phyloP scores from a whole-genome alignment of 2,888 invertebrate genomes.

The Ornithoptera priamus region DNA sequence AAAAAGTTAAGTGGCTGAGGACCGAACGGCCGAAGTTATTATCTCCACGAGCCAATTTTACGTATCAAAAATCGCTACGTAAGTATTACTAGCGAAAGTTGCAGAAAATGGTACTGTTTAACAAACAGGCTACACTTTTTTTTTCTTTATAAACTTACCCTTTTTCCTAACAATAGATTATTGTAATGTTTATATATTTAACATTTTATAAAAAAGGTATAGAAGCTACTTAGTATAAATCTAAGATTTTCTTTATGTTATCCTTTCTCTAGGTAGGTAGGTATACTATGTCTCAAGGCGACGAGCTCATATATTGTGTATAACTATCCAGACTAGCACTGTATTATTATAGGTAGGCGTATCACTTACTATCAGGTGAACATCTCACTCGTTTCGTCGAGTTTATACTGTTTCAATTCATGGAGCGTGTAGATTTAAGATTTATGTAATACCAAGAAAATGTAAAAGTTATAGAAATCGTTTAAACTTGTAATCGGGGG shows the following conservation, averaged over 20 bases:
- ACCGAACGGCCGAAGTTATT: not conserved
- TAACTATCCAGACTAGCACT: too few relatives aligned
- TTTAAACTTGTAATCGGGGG: not conserved
- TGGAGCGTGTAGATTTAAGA: not conserved
- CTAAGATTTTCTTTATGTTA: too few relatives aligned
- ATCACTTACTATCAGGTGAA: not conserved
- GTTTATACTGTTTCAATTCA: too few relatives aligned
- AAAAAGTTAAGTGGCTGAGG: slow-evolving; percentile 1
- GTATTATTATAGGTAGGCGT: too few relatives aligned
- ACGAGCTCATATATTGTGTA: too few relatives aligned
- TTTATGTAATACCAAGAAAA: not conserved
- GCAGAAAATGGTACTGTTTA: not conserved
- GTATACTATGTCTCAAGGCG: too few relatives aligned
- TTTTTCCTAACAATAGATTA: not conserved
- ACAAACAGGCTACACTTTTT: not conserved
- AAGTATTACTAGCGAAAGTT: slow-evolving; percentile 6
- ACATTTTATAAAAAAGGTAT: not conserved
- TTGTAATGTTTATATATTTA: not conserved
- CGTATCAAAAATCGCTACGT: slow-evolving; percentile 6
- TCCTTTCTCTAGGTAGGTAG: too few relatives aligned
- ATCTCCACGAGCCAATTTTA: slow-evolving; percentile 5
- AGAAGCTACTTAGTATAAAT: not conserved
- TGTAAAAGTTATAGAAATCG: not conserved
- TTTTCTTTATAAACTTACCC: not conserved
- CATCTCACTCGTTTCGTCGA: not conserved